Percentiles rank a stretch among this genome's conserved stretches.
phyloP scores from a whole-genome alignment of 2,113 vertebrate genomes.

The Vulpes ferrilata region DNA sequence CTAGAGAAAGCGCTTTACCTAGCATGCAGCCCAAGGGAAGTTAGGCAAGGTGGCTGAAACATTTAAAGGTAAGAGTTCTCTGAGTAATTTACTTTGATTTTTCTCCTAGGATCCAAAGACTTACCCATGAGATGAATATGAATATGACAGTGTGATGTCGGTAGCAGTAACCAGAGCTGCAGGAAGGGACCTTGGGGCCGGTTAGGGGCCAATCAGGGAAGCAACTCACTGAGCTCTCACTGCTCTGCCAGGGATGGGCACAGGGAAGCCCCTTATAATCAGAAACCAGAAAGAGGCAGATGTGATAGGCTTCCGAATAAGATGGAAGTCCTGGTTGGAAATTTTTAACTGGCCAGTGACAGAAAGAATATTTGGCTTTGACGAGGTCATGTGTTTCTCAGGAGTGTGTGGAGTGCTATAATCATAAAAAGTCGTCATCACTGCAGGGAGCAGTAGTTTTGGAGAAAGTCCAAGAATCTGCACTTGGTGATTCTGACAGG shows the following conservation, averaged over 20 bases:
- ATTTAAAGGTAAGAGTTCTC: background rate
- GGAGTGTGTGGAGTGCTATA: accelerated
- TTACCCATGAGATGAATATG: background rate
- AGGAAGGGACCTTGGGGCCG: background rate
- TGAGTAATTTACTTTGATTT: background rate
- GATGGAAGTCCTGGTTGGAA: background rate
- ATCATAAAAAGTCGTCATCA: background rate
- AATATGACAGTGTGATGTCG: background rate
- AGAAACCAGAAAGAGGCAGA: background rate
- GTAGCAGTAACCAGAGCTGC: background rate
- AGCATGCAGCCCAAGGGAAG: background rate
- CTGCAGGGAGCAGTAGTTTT: background rate
- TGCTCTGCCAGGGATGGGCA: background rate
- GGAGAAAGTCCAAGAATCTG: background rate
- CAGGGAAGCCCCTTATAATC: background rate
- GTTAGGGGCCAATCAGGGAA: background rate
- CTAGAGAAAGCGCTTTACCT: background rate
- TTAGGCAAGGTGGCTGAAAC: background rate
- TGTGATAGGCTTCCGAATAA: background rate
- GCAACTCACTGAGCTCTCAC: background rate
- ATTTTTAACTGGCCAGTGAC: background rate
- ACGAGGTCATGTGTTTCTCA: background rate
- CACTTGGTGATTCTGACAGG: background rate
- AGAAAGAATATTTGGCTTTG: background rate
- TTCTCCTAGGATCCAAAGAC: background rate